Percentiles rank a stretch among this genome's conserved stretches.
phyloP scores from a whole-genome alignment of 2,888 invertebrate genomes.

The Agonum fuliginosum region DNA sequence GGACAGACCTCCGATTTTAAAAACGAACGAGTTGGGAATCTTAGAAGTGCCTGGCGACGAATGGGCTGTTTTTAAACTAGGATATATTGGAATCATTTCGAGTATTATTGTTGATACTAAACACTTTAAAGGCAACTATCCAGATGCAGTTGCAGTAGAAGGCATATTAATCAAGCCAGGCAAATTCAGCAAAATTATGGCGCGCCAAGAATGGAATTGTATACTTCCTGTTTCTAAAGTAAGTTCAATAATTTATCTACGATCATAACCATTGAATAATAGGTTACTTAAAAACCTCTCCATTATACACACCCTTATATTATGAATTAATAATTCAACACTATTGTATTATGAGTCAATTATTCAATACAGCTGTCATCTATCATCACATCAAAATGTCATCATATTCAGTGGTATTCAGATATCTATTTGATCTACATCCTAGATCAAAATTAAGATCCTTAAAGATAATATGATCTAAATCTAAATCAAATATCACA shows the following conservation, averaged over 20 bases:
- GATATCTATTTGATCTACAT: too few relatives aligned
- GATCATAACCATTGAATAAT: too few relatives aligned
- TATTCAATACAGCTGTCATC: too few relatives aligned
- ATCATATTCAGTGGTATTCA: too few relatives aligned
- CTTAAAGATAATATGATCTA: too few relatives aligned
- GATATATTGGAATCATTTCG: conserved; percentile 74
- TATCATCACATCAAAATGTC: too few relatives aligned
- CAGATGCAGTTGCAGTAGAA: conserved; percentile 77
- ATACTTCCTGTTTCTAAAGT: conserved; percentile 76
- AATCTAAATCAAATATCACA: too few relatives aligned
- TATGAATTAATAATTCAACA: too few relatives aligned
- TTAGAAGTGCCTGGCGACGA: conserved; percentile 77
- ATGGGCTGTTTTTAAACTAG: conserved; percentile 79
- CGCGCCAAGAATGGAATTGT: conserved; percentile 71
- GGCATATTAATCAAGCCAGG: conserved; percentile 70
- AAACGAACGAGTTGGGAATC: conserved; percentile 75
- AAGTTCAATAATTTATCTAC: conserved; percentile 63
- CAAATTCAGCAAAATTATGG: conserved; percentile 68
- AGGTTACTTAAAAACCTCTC: too few relatives aligned
- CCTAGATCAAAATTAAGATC: too few relatives aligned
- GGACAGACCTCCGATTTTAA: conserved; percentile 77
- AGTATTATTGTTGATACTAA: conserved; percentile 77
- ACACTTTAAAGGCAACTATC: conserved; percentile 81
- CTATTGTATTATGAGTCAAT: too few relatives aligned
- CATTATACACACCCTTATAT: too few relatives aligned